A percentile compares a stretch with the other conserved stretches of the same genome.
phyloP scores from a whole-genome alignment of 1,140 invertebrate species.

The Coptotermes formosanus region DNA sequence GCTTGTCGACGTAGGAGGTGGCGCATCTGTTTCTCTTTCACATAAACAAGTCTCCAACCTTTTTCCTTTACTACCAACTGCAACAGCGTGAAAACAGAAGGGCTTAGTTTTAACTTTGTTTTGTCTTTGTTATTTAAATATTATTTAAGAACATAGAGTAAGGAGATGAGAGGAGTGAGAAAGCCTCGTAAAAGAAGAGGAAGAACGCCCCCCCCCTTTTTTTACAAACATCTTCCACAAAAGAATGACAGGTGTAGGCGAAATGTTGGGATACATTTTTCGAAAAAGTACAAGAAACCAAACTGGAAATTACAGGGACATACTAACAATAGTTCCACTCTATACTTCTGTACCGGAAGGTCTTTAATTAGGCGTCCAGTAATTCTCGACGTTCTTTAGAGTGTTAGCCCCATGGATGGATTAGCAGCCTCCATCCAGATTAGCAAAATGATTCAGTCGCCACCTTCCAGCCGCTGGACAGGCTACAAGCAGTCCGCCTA shows the following conservation, averaged over 20 bases:
- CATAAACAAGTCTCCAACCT: conserved; percentile 6
- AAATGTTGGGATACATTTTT: not conserved
- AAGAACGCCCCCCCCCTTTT: not conserved
- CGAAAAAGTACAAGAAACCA: not conserved
- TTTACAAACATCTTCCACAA: not conserved
- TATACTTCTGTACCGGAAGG: no score
- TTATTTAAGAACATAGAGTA: not conserved
- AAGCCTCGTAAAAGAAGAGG: not conserved
- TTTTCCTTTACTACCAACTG: not conserved
- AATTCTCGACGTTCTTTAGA: no score
- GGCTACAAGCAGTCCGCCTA: no score
- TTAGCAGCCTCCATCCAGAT: no score
- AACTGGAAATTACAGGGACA: not conserved
- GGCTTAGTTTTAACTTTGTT: not conserved
- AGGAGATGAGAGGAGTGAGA: not conserved
- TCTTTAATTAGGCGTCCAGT: no score
- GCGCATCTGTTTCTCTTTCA: not conserved
- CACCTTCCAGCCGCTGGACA: no score
- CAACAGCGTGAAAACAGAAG: conserved; percentile 18
- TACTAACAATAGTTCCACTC: no score
- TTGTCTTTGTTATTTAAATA: conserved; percentile 11
- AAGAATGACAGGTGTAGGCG: not conserved
- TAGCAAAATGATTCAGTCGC: no score
- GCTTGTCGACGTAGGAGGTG: conserved; percentile 13
- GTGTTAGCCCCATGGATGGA: no score